Conservation (phyloP, 1,140 invertebrate genomes). For the Berghia stephanieae region DNA sequence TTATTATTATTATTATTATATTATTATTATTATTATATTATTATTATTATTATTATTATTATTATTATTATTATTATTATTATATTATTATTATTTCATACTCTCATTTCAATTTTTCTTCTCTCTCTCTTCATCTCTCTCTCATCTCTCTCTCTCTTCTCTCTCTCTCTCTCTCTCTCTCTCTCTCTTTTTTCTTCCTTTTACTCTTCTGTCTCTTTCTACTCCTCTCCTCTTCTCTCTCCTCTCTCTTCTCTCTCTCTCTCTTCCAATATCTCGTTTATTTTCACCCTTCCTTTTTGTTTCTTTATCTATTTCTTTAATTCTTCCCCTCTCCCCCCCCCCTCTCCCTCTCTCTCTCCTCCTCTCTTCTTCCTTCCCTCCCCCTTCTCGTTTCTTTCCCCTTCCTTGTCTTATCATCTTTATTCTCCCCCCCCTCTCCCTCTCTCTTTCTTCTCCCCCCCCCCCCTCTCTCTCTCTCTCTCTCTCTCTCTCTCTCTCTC, state of each 20-base stretch:
- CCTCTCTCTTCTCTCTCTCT: neutral
- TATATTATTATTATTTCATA: too few relatives aligned
- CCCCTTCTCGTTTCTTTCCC: neutral
- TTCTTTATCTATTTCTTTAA: neutral
- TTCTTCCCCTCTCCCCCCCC: neutral
- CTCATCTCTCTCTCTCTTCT: too few relatives aligned
- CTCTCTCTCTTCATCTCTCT: too few relatives aligned
- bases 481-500: neutral
- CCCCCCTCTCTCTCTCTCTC: neutral
- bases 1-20: too few relatives aligned
- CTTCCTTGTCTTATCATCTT: neutral
- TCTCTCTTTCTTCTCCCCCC: neutral
- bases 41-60: too few relatives aligned
- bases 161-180: neutral
- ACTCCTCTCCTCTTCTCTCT: slow-evolving; percentile 21
- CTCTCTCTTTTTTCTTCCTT: too few relatives aligned
- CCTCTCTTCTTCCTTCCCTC: neutral
- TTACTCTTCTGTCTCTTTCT: slow-evolving; percentile 31
- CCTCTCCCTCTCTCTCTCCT: neutral
- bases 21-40: too few relatives aligned
- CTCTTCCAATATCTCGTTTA: neutral
- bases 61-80: too few relatives aligned
- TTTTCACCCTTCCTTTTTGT: neutral
- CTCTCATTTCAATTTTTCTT: too few relatives aligned
- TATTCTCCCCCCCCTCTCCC: neutral